Percentiles rank a stretch among this genome's conserved stretches.
phyloP scores from a whole-genome alignment of 2,113 vertebrate species.

The Sturnira hondurensis region DNA sequence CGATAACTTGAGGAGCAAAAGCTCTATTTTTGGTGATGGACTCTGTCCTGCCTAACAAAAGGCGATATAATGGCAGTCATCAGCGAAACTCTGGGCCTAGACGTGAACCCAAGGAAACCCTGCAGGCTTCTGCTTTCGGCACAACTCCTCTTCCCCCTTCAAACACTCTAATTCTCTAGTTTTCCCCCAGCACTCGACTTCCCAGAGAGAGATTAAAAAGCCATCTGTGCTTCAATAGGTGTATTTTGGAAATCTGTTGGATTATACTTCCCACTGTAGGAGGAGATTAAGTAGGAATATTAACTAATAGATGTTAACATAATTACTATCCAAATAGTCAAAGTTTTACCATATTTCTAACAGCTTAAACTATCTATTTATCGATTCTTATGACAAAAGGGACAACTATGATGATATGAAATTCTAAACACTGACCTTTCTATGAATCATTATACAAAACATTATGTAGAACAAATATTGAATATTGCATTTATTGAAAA shows the following conservation, averaged over 20 bases:
- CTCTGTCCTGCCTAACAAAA: neutral
- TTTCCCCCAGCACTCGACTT: neutral
- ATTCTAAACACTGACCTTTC: neutral
- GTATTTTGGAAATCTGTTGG: constrained; percentile 28
- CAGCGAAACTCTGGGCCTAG: neutral
- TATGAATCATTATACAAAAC: neutral
- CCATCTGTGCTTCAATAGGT: neutral
- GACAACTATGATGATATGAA: neutral
- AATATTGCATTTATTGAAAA: neutral
- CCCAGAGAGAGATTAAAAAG: neutral
- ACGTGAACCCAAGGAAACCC: neutral
- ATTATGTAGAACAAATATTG: neutral
- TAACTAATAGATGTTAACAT: neutral
- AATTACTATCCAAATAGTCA: neutral
- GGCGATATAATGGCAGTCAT: neutral
- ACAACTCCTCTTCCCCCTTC: neutral
- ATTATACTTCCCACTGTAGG: neutral
- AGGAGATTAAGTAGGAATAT: constrained; percentile 11
- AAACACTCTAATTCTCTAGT: neutral
- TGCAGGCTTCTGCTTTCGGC: neutral
- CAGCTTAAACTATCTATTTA: neutral
- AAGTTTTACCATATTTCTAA: neutral
- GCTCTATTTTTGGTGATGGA: neutral
- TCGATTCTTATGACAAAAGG: neutral
- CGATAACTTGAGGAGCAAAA: neutral